Conservation (phyloP, 2,113 vertebrate genomes). For the Beaufortia kweichowensis region DNA sequence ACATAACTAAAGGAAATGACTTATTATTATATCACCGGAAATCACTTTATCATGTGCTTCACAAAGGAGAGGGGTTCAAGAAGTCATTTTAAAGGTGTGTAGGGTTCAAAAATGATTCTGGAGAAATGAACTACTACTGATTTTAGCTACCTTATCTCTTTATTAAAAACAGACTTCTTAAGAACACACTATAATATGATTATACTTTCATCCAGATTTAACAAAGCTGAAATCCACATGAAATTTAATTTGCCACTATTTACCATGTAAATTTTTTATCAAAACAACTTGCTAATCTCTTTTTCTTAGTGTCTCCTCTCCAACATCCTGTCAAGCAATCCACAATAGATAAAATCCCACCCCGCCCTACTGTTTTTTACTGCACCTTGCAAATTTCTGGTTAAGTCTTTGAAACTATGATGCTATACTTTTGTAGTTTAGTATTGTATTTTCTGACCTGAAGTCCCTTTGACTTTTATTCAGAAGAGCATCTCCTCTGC, state of each 20-base stretch:
- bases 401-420: too few relatives aligned
- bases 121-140: not conserved
- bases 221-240: not conserved
- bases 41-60: conserved; percentile 4
- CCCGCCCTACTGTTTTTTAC: too few relatives aligned
- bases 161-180: conserved; percentile 7
- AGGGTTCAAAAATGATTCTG: not conserved
- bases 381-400: too few relatives aligned
- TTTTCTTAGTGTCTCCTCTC: not conserved
- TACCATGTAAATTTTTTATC: not conserved
- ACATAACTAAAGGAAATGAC: not conserved
- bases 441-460: too few relatives aligned
- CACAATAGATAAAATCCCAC: too few relatives aligned
- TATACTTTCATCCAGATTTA: not conserved
- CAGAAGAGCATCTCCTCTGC: conserved; percentile 1
- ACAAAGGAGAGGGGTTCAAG: not conserved
- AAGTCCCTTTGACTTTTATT: conserved; percentile 15
- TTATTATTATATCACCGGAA: conserved; percentile 20
- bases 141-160: conserved; percentile 2
- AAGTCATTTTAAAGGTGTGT: conserved; percentile 4
- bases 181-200: not conserved
- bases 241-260: not conserved
- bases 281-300: not conserved
- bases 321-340: not conserved
- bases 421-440: too few relatives aligned